phyloP scores from a whole-genome alignment of 1,140 invertebrate genomes.

The Sweltsa coloradensis region DNA sequence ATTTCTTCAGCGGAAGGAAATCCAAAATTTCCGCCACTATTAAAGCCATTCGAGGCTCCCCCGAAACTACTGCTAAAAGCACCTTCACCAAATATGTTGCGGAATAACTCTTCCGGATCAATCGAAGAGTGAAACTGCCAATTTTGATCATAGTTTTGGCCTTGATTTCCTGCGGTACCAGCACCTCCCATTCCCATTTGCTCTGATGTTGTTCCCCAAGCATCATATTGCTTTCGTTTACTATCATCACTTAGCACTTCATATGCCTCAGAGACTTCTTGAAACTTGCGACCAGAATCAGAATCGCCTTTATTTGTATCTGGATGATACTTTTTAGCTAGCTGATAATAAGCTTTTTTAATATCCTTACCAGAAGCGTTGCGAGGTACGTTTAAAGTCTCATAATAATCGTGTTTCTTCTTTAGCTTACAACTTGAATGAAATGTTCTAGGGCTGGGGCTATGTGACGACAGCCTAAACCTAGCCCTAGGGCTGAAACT shows the following conservation, averaged over 20 bases:
- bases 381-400: slow-evolving; percentile 82
- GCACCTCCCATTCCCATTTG: slow-evolving; percentile 48
- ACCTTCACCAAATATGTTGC: slow-evolving; percentile 75
- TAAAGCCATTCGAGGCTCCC: slow-evolving; percentile 62
- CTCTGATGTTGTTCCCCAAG: slow-evolving; percentile 78
- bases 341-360: slow-evolving; percentile 95
- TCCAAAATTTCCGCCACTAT: slow-evolving; percentile 73
- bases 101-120: slow-evolving; percentile 92
- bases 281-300: slow-evolving; percentile 84
- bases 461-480: no score
- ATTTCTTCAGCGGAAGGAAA: slow-evolving; percentile 87
- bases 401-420: slow-evolving; percentile 78
- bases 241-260: slow-evolving; percentile 88
- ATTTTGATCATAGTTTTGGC: slow-evolving; percentile 44
- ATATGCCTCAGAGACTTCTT: slow-evolving; percentile 97
- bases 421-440: no score
- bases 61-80: slow-evolving; percentile 38
- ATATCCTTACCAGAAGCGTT: slow-evolving; percentile 89
- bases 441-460: no score
- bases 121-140: slow-evolving; percentile 81
- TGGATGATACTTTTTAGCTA: slow-evolving; percentile 99
- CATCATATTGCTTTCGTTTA: slow-evolving; percentile 88
- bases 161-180: slow-evolving; percentile 34
- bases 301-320: slow-evolving; percentile 95
- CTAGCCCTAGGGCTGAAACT: no score